These are phyloP conservation scores for Apoderus coryli DNA, from an alignment of 2,888 invertebrate genomes.

Conservation along the genomic window DNA sequence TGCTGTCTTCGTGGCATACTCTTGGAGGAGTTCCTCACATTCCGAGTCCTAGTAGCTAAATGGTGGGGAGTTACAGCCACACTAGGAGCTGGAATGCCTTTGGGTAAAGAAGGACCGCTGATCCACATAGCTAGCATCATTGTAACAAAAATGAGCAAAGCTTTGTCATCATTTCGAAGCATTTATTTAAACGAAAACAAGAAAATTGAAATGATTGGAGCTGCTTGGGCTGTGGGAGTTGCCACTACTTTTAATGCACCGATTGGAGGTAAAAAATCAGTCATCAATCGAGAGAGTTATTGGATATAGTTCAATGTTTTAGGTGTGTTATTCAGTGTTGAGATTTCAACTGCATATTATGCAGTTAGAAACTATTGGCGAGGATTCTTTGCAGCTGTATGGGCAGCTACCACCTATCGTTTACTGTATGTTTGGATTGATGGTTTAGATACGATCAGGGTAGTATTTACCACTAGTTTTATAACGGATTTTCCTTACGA, in stretches of 20 bases:
- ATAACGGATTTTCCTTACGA: constrained; percentile 92
- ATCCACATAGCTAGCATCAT: constrained; percentile 95
- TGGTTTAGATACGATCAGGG: constrained; percentile 81
- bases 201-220: constrained; percentile 92
- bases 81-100: constrained; percentile 84
- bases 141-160: constrained; percentile 76
- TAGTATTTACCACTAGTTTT: constrained; percentile 80
- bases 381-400: constrained; percentile 93
- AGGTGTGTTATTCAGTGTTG: constrained; percentile 95
- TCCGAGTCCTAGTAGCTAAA: constrained; percentile 84
- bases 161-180: constrained; percentile 81
- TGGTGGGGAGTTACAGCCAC: constrained; percentile 82
- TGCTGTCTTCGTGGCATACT: constrained; percentile 91
- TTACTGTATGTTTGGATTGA: constrained; percentile 88
- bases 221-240: constrained; percentile 93
- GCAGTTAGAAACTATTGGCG: constrained; percentile 96
- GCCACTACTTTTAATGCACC: constrained; percentile 90
- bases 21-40: constrained; percentile 89
- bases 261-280: constrained; percentile 56
- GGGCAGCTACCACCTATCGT: constrained; percentile 88
- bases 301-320: constrained; percentile 23
- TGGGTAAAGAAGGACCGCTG: constrained; percentile 97
- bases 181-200: constrained; percentile 88
- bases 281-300: background rate
- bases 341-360: constrained; percentile 96